Evolutionary conservation across 2,888 invertebrate species (phyloP).

Genomic region (Polydrusus tereticollis): DNA sequence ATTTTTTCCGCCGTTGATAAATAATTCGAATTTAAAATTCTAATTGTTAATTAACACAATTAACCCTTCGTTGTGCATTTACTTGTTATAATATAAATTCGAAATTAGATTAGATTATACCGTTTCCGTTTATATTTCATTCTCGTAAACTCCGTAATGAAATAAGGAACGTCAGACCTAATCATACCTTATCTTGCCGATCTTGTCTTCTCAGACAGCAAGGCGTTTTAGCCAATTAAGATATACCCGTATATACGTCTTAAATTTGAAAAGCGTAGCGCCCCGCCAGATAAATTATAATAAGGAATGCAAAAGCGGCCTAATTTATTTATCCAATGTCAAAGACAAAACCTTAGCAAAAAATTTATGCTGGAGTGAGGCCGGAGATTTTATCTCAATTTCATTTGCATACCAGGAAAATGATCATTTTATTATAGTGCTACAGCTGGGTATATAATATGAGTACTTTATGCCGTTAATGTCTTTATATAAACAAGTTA

Average conservation of each 20-base stretch:
- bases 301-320: not conserved
- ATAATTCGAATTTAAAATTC: not conserved
- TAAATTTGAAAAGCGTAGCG: constrained; percentile 4
- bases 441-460: not conserved
- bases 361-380: not conserved
- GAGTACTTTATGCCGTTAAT: too few species aligned
- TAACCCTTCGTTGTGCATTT: not conserved
- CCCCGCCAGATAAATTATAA: constrained; percentile 8
- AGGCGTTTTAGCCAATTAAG: constrained; percentile 10
- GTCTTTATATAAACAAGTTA: too few species aligned
- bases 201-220: constrained; percentile 14
- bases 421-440: not conserved
- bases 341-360: not conserved
- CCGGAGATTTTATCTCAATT: not conserved
- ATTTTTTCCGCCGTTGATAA: not conserved
- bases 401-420: not conserved
- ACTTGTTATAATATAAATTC: not conserved
- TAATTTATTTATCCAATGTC: constrained; percentile 7
- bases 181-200: constrained; percentile 16
- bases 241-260: constrained; percentile 11
- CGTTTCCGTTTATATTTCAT: not conserved
- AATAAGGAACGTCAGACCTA: constrained; percentile 17
- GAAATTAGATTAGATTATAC: not conserved
- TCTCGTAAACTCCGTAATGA: constrained; percentile 6
- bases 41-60: not conserved